Base-by-base conservation (phyloP, 2,113 vertebrate genomes). In the Sprattus sprattus region DNA sequence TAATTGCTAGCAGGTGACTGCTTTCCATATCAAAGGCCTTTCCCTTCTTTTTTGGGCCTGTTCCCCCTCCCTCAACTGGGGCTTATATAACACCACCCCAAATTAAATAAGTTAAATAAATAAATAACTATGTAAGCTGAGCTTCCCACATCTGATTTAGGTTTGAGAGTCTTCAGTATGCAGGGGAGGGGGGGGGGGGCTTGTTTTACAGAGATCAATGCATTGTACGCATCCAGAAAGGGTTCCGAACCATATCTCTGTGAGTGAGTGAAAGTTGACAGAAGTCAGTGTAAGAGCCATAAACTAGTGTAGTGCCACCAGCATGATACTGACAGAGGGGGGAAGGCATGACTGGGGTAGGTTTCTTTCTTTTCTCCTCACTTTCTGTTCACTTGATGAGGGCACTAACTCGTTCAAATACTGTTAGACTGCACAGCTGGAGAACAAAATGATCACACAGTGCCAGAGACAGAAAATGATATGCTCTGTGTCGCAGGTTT, bases 91-190 rank as follows among this genome's bases (percentile, higher is more conserved):
- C 81, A 81, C 10, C 78, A 83, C 80, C 82, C 89, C 57, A 45
- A 87, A 89, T 54, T 81, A 86, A 39, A 39, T 47, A 39, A 45
- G 81, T 81, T 85, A 86, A 84, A 82, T 87, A 87, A 86, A 88
- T 57, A 86, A 88, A 86, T 32, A 81, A 84, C n/a, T 52, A 6
- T 45, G 18, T 50, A 81, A 50, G 60, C 28, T 81, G 71, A 89
- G 88, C 81, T 67, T 85, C 0, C 0, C 82, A 92, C 93, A 92
- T 94, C 89, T 93, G 92, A 93, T 86, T 89, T 78, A 67, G 86
- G 89, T 92, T 94, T 89, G 54, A 85, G 81, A 88, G 88, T 45
- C 78, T 80, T 71, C 20, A n/a, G 25, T 45, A 81, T 78, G 88
- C 86, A 91, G 87, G 71, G n/a, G n/a, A n/a, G n/a, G n/a, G n/a